Base-by-base conservation (phyloP, 2,797 vertebrate species). In the Labroides dimidiatus region DNA sequence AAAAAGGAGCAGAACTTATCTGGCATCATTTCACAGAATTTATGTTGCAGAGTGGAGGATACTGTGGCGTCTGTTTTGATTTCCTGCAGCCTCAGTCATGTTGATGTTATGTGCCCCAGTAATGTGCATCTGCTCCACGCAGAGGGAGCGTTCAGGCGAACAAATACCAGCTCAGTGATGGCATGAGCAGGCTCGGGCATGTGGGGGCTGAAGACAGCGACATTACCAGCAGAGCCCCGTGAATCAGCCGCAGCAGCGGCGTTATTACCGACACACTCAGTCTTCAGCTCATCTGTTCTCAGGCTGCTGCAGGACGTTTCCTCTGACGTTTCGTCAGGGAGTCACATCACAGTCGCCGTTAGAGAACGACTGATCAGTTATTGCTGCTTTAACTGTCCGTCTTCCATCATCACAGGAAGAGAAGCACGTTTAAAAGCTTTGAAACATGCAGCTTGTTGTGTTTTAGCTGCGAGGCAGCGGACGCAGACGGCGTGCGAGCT, bases 161-260 rank as follows among this genome's bases (percentile, higher is more conserved):
- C 80, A 82, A 85, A 80, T 74, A 87, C 72, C 86, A 85, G 74
- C 56, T 75, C 20, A 71, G 72, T 79, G 77, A 87, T 81, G 76
- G 63, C 69, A 81, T 54, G 64, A 85, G 82, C 90, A 86, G 84
- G 87, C 75, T 76, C 2, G 48, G 85, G 83, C 90, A 85, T 72
- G 87, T 12, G 67, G 61, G 44, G 36, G 30, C 52, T 44, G 16
- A 65, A 56, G 55, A 76, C 42, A 36, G 6, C 42, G 69, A 77
- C 69, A 61, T 78, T 62, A 54, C 60, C 78, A 24, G 37, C 59
- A 65, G 43, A 77, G 66, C 67, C 65, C 68, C 62, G 52, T 75
- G 77, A 81, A 79, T 80, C 72, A 79, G 75, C 75, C 60, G 64
- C 62, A 41, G 37, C 37, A 13, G 37, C 62, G 37, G 50, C 50